Evolutionary conservation across 2,888 invertebrate genomes (phyloP).

Genomic region (Magallana nippona): DNA sequence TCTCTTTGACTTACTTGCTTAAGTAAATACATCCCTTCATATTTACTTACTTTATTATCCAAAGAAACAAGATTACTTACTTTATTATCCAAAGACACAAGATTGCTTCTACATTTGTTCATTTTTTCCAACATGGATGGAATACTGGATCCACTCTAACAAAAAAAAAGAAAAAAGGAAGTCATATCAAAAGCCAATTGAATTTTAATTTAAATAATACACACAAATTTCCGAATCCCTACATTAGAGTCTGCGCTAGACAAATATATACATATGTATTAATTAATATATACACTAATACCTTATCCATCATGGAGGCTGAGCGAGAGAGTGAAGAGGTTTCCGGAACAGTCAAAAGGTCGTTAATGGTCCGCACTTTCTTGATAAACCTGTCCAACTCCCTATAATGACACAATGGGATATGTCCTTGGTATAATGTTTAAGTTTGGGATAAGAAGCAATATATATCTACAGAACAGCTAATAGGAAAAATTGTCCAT

Average conservation of each 20-base stretch:
- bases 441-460: too few species aligned
- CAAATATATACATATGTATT: neutral
- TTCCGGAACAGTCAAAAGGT: slow-evolving; percentile 58
- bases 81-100: slow-evolving; percentile 65
- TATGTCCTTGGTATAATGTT: too few species aligned
- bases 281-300: neutral
- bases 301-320: slow-evolving; percentile 29
- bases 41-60: too few species aligned
- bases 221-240: neutral
- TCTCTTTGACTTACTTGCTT: too few species aligned
- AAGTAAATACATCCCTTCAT: too few species aligned
- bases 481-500: too few species aligned
- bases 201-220: neutral
- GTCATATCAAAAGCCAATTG: neutral
- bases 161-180: slow-evolving; percentile 35
- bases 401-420: slow-evolving; percentile 53
- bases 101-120: slow-evolving; percentile 61
- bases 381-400: slow-evolving; percentile 68
- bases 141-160: slow-evolving; percentile 51
- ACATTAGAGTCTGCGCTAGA: neutral
- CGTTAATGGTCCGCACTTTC: slow-evolving; percentile 65
- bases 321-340: slow-evolving; percentile 31
- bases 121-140: slow-evolving; percentile 67
- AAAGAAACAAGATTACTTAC: slow-evolving; percentile 47
- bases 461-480: too few species aligned